Evolutionary conservation across 2,888 invertebrate species (phyloP).

Genomic region (Phyto melanocephala): DNA sequence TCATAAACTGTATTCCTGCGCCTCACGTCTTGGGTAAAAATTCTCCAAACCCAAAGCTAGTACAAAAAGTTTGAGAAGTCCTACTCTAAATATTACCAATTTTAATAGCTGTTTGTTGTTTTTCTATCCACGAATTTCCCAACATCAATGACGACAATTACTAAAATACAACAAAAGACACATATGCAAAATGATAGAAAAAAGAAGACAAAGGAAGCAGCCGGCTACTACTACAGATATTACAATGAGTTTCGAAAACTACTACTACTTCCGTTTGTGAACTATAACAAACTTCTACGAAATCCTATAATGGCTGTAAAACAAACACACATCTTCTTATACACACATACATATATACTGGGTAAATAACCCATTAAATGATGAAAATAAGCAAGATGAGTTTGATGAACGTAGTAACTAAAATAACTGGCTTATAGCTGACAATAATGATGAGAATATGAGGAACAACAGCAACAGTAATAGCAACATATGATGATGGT

Average conservation of each 20-base stretch:
- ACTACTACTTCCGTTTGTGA: neutral
- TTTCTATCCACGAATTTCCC: constrained; percentile 49
- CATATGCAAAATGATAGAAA: neutral
- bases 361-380: constrained; percentile 36
- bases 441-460: constrained; percentile 61
- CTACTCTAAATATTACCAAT: constrained; percentile 44
- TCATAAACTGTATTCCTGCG: no score
- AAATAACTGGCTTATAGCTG: constrained; percentile 53
- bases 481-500: constrained; percentile 59
- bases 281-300: neutral
- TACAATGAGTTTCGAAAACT: constrained; percentile 37
- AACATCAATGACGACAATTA: constrained; percentile 59
- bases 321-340: neutral
- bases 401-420: constrained; percentile 10
- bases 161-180: neutral
- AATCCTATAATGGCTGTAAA: neutral
- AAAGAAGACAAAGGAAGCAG: neutral
- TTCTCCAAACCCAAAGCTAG: no score
- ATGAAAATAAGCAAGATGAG: constrained; percentile 31
- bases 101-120: constrained; percentile 16
- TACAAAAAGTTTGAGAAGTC: no score
- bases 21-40: no score
- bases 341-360: neutral
- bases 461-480: constrained; percentile 42
- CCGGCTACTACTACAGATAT: constrained; percentile 17